Conservation (phyloP, 2,888 invertebrate species). For the Alentia gelatinosa region DNA sequence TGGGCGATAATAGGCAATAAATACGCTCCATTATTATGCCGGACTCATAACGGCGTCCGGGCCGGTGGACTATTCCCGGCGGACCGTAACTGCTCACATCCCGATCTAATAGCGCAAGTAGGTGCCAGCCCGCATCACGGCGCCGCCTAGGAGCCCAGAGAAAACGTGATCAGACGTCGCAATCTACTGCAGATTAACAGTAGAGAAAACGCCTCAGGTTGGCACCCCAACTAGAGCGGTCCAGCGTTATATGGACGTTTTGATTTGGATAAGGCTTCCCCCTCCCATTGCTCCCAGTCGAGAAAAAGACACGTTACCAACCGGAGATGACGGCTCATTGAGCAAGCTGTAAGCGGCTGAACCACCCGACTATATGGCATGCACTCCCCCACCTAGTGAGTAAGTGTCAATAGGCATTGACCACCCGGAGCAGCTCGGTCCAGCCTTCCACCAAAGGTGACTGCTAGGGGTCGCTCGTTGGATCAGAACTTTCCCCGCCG, state of each 20-base stretch:
- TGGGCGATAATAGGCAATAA: background rate
- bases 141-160: background rate
- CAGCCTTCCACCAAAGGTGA: background rate
- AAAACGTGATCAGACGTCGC: background rate
- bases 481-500: background rate
- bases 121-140: background rate
- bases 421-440: background rate
- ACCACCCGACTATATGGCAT: background rate
- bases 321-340: background rate
- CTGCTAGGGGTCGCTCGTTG: background rate
- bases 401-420: conserved; percentile 12
- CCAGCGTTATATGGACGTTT: background rate
- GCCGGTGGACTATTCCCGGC: background rate
- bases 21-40: background rate
- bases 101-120: background rate
- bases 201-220: background rate
- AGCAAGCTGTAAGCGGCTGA: background rate
- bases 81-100: background rate
- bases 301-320: background rate
- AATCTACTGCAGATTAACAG: background rate
- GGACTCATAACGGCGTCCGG: background rate
- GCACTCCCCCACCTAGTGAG: background rate
- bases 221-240: background rate
- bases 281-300: no score
- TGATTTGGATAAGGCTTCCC: background rate